phyloP scores from a whole-genome alignment of 2,888 invertebrate genomes.

The Icerya purchasi region DNA sequence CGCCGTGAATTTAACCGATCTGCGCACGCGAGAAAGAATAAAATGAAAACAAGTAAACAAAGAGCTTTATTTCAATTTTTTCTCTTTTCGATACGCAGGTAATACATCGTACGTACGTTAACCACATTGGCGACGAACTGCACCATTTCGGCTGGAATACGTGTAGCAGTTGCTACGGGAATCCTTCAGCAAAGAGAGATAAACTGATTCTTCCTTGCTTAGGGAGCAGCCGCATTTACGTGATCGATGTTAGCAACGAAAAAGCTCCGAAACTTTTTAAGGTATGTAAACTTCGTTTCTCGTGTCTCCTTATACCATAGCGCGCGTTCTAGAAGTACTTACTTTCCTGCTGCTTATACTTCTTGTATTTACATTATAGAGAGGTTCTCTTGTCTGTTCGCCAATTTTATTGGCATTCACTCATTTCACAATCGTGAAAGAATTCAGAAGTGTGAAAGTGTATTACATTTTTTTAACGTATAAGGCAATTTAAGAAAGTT shows the following conservation, averaged over 20 bases:
- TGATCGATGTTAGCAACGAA: conserved; percentile 57
- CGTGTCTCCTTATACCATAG: no score
- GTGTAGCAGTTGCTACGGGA: conserved; percentile 70
- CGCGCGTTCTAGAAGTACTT: no score
- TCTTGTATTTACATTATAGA: not conserved
- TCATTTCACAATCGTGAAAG: no score
- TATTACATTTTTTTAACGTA: no score
- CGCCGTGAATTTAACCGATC: no score
- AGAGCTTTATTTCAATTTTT: not conserved
- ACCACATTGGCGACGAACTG: conserved; percentile 59
- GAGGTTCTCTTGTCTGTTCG: no score
- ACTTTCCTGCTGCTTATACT: no score
- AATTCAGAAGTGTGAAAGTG: no score
- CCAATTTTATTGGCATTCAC: no score
- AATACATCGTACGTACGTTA: conserved; percentile 62
- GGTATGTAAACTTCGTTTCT: conserved; percentile 28
- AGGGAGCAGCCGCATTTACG: conserved; percentile 59
- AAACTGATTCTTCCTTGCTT: conserved; percentile 64
- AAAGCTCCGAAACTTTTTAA: conserved; percentile 49
- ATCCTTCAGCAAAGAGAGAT: conserved; percentile 37
- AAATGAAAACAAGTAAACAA: no score
- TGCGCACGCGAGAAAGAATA: no score
- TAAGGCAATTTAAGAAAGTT: no score
- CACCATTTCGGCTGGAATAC: conserved; percentile 96
- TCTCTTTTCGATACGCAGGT: conserved; percentile 34